Evolutionary conservation across 2,888 invertebrate species (phyloP).

Genomic region (Agonopterix arenella): DNA sequence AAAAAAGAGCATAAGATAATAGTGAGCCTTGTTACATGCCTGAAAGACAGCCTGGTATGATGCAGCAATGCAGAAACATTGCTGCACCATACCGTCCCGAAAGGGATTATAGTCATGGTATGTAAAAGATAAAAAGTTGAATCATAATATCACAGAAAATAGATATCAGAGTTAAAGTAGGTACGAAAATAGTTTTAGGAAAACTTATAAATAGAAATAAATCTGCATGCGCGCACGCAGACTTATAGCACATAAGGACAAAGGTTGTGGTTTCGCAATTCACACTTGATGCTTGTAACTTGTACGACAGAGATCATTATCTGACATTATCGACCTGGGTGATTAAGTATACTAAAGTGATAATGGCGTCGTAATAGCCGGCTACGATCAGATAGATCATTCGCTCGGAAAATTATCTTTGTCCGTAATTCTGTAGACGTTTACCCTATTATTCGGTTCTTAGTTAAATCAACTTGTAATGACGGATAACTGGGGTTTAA

Average conservation of each 20-base stretch:
- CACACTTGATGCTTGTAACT: conserved; percentile 41
- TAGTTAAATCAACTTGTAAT: conserved; percentile 32
- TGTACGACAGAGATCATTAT: conserved; percentile 51
- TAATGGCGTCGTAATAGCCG: conserved; percentile 55
- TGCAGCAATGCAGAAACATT: too few relatives aligned
- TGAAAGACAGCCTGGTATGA: too few relatives aligned
- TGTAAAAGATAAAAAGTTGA: too few relatives aligned
- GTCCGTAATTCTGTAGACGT: conserved; percentile 21
- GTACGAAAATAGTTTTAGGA: too few relatives aligned
- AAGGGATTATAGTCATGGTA: too few relatives aligned
- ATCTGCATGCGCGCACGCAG: background rate
- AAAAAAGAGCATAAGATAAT: too few relatives aligned
- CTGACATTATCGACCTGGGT: conserved; percentile 53
- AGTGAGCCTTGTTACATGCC: too few relatives aligned
- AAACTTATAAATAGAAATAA: background rate
- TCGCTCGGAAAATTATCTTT: conserved; percentile 41
- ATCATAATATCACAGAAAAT: too few relatives aligned
- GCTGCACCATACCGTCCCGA: too few relatives aligned
- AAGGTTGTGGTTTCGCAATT: conserved; percentile 54
- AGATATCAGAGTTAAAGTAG: too few relatives aligned
- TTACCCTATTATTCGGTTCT: conserved; percentile 23
- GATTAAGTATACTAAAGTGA: conserved; percentile 63
- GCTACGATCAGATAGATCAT: conserved; percentile 28
- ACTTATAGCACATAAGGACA: conserved; percentile 10
- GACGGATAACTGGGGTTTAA: conserved; percentile 11